Conservation (phyloP, 2,888 invertebrate species). For the Agonopterix subpropinquella region DNA sequence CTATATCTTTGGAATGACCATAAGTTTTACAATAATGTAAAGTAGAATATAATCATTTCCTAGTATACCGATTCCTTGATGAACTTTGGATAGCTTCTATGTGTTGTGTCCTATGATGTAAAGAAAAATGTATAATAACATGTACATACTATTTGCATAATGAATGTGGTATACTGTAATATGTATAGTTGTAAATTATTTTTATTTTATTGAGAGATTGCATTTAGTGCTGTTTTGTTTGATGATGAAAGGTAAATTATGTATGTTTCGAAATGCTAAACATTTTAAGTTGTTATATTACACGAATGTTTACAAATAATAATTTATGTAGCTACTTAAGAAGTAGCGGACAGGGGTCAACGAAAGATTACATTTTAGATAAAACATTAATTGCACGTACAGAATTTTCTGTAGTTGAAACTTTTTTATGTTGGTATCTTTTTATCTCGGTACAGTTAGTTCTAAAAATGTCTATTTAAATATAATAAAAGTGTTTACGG, state of each 20-base stretch:
- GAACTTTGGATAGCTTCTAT: slow-evolving; percentile 1
- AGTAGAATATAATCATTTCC: no score
- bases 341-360: not conserved
- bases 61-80: not conserved
- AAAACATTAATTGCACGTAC: not conserved
- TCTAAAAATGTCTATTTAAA: no score
- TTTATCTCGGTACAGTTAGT: no score
- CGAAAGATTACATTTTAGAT: not conserved
- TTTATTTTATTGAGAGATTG: slow-evolving; percentile 17
- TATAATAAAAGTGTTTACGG: no score
- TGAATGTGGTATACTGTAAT: slow-evolving; percentile 7
- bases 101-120: not conserved
- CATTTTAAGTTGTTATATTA: not conserved
- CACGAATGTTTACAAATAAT: not conserved
- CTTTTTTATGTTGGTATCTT: not conserved
- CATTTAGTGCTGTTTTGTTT: slow-evolving; percentile 20
- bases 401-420: not conserved
- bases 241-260: not conserved
- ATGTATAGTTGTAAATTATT: slow-evolving; percentile 3
- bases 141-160: slow-evolving; percentile 9
- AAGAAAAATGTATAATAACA: slow-evolving; percentile 4
- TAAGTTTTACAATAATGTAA: no score
- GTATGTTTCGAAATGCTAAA: not conserved
- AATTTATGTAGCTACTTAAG: not conserved
- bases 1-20: no score